A percentile compares a stretch with the other conserved stretches of the same genome.
Evolutionary conservation across 2,888 invertebrate genomes (phyloP).

Genomic region (Caradrina clavipalpis): DNA sequence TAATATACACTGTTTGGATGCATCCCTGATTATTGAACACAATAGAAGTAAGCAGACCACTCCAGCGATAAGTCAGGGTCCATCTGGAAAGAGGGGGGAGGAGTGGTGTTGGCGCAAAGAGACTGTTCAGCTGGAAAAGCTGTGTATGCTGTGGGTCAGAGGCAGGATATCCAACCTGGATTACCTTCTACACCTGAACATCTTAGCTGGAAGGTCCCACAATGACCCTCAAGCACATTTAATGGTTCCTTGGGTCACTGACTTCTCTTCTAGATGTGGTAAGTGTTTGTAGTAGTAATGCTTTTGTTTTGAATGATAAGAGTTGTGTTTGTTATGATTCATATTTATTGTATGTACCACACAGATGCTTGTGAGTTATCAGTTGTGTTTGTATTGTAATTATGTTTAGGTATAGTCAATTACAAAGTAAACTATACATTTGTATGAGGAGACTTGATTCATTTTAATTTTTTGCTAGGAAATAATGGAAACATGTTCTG

Average conservation of each 20-base stretch:
- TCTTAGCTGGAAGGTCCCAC: conserved; percentile 94
- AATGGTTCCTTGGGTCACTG: conserved; percentile 99
- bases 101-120: conserved; percentile 83
- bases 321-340: conserved; percentile 47
- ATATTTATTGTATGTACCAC: conserved; percentile 29
- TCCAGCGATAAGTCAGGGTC: conserved; percentile 62
- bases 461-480: no score
- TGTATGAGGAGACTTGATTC: not conserved
- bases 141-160: conserved; percentile 95
- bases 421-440: conserved; percentile 4
- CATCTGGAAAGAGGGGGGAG: conserved; percentile 70
- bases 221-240: conserved; percentile 98
- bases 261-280: conserved; percentile 96
- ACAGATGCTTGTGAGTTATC: conserved; percentile 47
- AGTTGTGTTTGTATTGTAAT: conserved; percentile 31
- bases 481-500: no score
- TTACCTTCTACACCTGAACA: conserved; percentile 97
- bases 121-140: conserved; percentile 84
- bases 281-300: conserved; percentile 70
- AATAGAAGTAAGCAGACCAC: conserved; percentile 82
- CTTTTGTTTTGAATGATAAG: conserved; percentile 40
- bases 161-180: conserved; percentile 97
- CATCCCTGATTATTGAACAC: conserved; percentile 84
- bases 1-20: conserved; percentile 90
- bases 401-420: conserved; percentile 2